Conservation (phyloP, 2,797 vertebrate genomes). For the Cetoscarus ocellatus region DNA sequence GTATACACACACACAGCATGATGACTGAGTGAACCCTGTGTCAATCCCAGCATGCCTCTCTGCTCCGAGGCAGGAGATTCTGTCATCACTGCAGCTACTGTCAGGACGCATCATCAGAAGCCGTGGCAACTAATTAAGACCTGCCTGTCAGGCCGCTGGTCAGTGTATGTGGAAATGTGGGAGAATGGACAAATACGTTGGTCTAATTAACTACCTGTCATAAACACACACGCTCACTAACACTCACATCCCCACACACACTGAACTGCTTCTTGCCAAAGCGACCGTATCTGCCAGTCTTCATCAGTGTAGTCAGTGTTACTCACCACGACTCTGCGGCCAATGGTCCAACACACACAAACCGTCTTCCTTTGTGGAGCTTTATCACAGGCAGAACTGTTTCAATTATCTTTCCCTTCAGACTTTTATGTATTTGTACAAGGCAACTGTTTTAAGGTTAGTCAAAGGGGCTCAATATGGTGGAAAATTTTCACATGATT, state of each 20-base stretch:
- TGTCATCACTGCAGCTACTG: conserved; percentile 73
- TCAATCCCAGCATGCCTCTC: conserved; percentile 76
- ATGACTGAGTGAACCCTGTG: conserved; percentile 59
- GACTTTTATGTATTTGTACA: background rate
- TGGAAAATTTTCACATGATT: too few relatives aligned
- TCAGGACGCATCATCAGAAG: conserved; percentile 72
- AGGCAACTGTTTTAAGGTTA: background rate
- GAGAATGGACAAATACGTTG: conserved; percentile 53
- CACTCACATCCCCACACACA: background rate
- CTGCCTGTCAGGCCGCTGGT: conserved; percentile 74
- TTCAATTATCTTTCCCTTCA: too few relatives aligned
- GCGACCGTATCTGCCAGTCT: conserved; percentile 50
- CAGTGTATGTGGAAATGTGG: conserved; percentile 46
- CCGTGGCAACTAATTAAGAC: conserved; percentile 77
- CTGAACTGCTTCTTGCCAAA: background rate
- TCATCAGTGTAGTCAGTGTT: conserved; percentile 47
- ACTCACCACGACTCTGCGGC: conserved; percentile 55
- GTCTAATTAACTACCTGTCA: conserved; percentile 68
- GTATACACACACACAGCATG: conserved; percentile 40
- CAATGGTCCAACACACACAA: conserved; percentile 27
- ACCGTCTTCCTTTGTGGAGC: conserved; percentile 2
- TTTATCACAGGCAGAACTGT: too few relatives aligned
- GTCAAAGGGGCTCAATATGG: background rate
- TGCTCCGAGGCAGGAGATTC: conserved; percentile 68
- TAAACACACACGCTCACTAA: conserved; percentile 27